These are phyloP conservation scores for Machimus rusticus DNA, from an alignment of 2,888 invertebrate species.

Conservation along the genomic window DNA sequence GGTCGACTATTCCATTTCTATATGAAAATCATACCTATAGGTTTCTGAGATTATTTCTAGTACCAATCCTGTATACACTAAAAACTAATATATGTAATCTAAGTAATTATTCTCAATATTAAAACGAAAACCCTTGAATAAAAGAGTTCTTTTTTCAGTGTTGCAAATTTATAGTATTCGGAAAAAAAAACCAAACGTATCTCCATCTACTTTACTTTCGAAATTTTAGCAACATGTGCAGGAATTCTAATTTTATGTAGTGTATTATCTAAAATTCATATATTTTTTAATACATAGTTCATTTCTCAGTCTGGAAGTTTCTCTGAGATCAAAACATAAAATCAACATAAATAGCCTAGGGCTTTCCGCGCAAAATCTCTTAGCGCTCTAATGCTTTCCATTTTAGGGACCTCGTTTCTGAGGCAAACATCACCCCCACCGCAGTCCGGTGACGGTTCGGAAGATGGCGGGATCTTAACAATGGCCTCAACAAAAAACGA, in stretches of 20 bases:
- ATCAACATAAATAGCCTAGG: not conserved
- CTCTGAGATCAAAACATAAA: not conserved
- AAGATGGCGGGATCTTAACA: not conserved
- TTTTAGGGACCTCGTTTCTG: not conserved
- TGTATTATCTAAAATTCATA: not conserved
- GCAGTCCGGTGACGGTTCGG: not conserved
- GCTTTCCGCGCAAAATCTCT: not conserved
- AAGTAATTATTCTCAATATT: no score
- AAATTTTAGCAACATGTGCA: no score
- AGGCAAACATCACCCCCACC: not conserved
- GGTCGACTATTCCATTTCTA: no score
- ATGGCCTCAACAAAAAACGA: not conserved
- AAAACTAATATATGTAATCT: no score
- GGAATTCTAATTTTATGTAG: not conserved
- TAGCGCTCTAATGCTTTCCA: not conserved
- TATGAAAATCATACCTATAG: no score
- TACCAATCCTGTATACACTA: no score
- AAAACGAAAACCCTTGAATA: no score
- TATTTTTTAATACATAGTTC: not conserved
- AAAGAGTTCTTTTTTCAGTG: no score
- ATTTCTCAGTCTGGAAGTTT: not conserved
- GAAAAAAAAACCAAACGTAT: no score
- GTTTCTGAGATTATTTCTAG: no score
- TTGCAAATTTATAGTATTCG: no score
- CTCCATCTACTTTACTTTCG: no score